These are phyloP conservation scores for Ditylenchus weischeri DNA, from an alignment of 2,888 invertebrate genomes.

Conservation along the genomic window DNA sequence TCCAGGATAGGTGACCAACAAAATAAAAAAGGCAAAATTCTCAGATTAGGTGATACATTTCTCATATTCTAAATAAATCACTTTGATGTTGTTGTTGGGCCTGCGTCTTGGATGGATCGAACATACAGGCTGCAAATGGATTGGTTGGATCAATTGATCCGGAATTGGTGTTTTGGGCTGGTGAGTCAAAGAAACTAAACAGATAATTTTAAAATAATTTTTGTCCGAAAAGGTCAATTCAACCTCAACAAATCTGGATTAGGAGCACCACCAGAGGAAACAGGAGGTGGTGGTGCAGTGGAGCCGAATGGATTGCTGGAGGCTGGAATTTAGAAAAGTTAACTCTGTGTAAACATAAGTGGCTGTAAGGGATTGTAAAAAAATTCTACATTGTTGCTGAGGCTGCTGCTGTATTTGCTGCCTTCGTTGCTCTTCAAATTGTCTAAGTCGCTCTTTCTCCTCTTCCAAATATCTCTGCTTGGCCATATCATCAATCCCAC, in stretches of 20 bases:
- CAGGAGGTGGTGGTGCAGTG: background rate
- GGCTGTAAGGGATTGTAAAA: too few relatives aligned
- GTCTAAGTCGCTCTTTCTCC: slow-evolving; percentile 82
- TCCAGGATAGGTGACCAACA: too few relatives aligned
- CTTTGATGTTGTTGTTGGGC: slow-evolving; percentile 24
- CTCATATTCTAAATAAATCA: too few relatives aligned
- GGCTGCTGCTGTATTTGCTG: slow-evolving; percentile 29
- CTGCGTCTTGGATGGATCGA: slow-evolving; percentile 19
- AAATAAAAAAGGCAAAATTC: too few relatives aligned
- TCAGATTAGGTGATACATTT: too few relatives aligned
- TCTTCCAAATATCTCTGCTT: slow-evolving; percentile 85
- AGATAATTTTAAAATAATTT: slow-evolving; percentile 14
- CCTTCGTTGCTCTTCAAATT: slow-evolving; percentile 51
- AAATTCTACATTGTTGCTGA: slow-evolving; percentile 15
- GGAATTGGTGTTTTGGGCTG: slow-evolving; percentile 8
- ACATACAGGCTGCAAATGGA: slow-evolving; percentile 41
- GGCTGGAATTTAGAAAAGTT: background rate
- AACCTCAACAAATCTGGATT: slow-evolving; percentile 43
- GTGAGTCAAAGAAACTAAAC: slow-evolving; percentile 40
- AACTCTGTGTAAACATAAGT: background rate
- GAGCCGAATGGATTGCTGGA: background rate
- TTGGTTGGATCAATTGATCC: slow-evolving; percentile 39
- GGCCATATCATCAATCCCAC: slow-evolving; percentile 74
- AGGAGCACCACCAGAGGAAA: slow-evolving; percentile 17
- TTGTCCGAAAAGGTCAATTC: too few relatives aligned